These are phyloP conservation scores for Myxocyprinus asiaticus DNA, from an alignment of 2,113 vertebrate species.

Conservation along the genomic window DNA sequence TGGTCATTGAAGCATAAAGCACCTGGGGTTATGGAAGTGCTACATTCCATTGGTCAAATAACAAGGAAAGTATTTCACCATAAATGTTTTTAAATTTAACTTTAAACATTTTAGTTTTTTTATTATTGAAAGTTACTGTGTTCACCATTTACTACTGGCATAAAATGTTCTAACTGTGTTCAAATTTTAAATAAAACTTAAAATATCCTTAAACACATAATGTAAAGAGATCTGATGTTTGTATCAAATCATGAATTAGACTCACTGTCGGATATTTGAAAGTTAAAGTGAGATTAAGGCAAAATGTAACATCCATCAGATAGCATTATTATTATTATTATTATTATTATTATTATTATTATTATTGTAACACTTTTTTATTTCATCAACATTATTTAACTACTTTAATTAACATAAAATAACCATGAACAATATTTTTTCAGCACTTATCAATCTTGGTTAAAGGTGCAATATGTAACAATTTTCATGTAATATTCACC, in stretches of 20 bases:
- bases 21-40: conserved; percentile 30
- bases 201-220: too few relatives aligned
- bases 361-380: too few relatives aligned
- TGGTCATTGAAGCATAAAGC: conserved; percentile 36
- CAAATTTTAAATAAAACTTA: too few relatives aligned
- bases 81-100: not conserved
- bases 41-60: conserved; percentile 27
- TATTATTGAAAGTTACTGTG: not conserved
- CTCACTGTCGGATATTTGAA: not conserved
- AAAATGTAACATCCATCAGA: not conserved
- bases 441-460: too few relatives aligned
- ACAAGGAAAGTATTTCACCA: not conserved
- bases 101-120: not conserved
- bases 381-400: too few relatives aligned
- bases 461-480: too few relatives aligned
- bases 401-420: too few relatives aligned
- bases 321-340: too few relatives aligned
- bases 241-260: not conserved
- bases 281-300: not conserved
- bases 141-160: not conserved
- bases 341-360: too few relatives aligned
- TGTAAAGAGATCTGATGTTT: not conserved
- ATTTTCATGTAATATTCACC: too few relatives aligned
- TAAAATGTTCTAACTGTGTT: too few relatives aligned
- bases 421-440: too few relatives aligned